Base-by-base conservation (phyloP, 1,140 invertebrate species). In the Lerema accius region DNA sequence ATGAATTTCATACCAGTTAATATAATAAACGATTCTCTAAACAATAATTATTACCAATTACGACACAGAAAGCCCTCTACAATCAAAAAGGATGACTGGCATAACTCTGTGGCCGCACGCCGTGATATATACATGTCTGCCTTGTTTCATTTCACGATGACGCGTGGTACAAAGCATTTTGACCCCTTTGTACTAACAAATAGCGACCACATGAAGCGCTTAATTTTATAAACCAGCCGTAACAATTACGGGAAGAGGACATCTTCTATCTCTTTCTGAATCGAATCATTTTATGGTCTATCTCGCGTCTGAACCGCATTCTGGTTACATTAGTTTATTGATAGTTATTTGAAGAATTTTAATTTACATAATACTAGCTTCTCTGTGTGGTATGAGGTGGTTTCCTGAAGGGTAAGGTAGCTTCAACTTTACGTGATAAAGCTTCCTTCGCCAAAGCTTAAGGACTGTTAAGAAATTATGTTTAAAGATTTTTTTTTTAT, bases 1-100 rank as follows among this genome's bases (percentile, higher is more conserved):
- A 62, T 62, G 58, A 53, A 63, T 70, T 63, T 67, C 65, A 72
- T 72, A 73, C 67, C 64, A 69, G 65, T 37, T 65, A 65, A 71
- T 73, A 74, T 69, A 67, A 70, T 73, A 70, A 71, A 72, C 56
- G 75, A 67, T 70, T 78, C 70, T 79, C 72, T 78, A 86, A 84
- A 86, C 76, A 85, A 82, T 87, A 80, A 83, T 84, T 85, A 86
- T 76, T 77, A 82, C 69, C 80, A 84, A 86, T 86, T 87, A 86
- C 76, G 63, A 77, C 61, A 84, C 71, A 71, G 77, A 82, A 76
- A 75, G 80, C 78, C 74, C 71, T 76, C 65, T 61, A 86, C 78
- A 87, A 88, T 89, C 84, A 86, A 86, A 86, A 80, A 73, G 65
- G 71, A 89, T 89, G 86, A 89, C 84, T 77, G 67, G 75, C 79